Conservation (phyloP, 1,140 invertebrate genomes). For the Aricia agestis region DNA sequence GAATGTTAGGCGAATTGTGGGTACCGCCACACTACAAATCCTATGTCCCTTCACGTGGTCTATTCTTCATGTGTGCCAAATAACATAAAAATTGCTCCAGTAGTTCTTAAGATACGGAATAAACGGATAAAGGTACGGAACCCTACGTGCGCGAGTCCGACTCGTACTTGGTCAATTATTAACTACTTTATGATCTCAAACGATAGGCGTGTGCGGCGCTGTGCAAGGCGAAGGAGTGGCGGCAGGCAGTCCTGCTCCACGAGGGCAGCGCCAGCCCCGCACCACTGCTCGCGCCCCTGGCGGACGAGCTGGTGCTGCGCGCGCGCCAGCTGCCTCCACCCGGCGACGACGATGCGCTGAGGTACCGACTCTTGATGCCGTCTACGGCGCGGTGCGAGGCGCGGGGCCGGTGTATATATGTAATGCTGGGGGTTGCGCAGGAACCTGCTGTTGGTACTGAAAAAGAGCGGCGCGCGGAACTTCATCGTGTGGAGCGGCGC, state of each 20-base stretch:
- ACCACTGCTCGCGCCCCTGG: constrained; percentile 39
- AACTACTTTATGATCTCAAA: background rate
- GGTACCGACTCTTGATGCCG: constrained; percentile 24
- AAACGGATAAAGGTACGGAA: no score
- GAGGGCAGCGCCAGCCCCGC: constrained; percentile 44
- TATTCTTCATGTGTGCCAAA: no score
- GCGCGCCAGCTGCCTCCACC: constrained; percentile 45
- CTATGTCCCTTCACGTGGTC: no score
- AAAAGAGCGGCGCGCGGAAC: constrained; percentile 49
- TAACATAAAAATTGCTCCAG: no score
- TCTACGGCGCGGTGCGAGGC: no score
- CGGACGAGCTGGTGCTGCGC: constrained; percentile 34
- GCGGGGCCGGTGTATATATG: background rate
- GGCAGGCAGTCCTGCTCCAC: constrained; percentile 51
- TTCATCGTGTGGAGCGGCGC: constrained; percentile 62
- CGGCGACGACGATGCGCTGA: constrained; percentile 46
- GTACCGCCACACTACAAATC: no score
- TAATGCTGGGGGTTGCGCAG: constrained; percentile 24
- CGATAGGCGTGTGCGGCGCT: constrained; percentile 44
- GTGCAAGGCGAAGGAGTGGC: constrained; percentile 52
- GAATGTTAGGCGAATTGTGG: no score
- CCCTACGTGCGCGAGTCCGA: no score
- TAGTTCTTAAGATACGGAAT: no score
- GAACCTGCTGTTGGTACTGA: constrained; percentile 56
- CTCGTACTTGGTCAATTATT: no score